Evolutionary conservation across 2,113 vertebrate genomes (phyloP), one percentile per base, ranked within the genome.

Genomic region (Sorex araneus): DNA sequence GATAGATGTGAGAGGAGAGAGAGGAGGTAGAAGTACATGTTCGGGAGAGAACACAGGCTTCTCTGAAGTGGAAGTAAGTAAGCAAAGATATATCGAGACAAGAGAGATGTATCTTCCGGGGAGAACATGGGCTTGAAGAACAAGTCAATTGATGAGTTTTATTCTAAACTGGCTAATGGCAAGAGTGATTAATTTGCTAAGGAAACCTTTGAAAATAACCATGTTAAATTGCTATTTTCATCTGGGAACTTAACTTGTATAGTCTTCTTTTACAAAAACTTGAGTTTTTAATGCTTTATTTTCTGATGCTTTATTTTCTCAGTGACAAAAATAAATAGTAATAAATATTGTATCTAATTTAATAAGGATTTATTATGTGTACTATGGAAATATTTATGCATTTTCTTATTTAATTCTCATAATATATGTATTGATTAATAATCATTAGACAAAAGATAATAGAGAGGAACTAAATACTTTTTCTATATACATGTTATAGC

Each of bases 321-420:
- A 40, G 9, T 57, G 86, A 87, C 47, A 82, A 85, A 69, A 93
- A 67, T 50, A 30, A 40, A 8, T 76, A 57, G 18, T 18, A 60
- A 21, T 60, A 60, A 60, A 60, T 21, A 60, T 21, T 60, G 11
- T 21, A 21, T 60, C 57, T 60, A 2, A 50, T 50, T 60, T 19
- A 60, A 21, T 60, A 60, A 60, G 15, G 15, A 60, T 60, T 60
- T 60, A 60, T 60, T 60, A 50, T 50, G 40, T 50, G 47, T 50
- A 50, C 10, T 50, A 50, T 50, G 47, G 5, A 50, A 50, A 50
- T 5, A 25, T 71, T 60, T 67, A 60, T 63, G 6, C 54, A 43
- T 82, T 89, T 94, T 71, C 11, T 91, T 34, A 81, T 66, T 9
- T 32, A 85, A 30, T 89, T 81, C 13, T 94, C 21, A 63, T 25